These are phyloP conservation scores for Riptortus pedestris DNA, from an alignment of 1,140 invertebrate genomes.

Conservation along the genomic window DNA sequence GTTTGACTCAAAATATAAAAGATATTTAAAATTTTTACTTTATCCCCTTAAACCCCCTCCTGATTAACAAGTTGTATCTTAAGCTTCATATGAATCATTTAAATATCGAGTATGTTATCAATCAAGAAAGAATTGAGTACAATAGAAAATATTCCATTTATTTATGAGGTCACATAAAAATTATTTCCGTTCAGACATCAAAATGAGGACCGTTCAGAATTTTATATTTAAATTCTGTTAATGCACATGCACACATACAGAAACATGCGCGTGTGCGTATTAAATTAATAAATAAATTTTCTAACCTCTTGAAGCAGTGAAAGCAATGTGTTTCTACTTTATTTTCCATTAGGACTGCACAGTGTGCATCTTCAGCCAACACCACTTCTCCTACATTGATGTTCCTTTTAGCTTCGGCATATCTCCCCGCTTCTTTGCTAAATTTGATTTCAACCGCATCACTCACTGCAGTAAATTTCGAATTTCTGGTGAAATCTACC, in stretches of 20 bases:
- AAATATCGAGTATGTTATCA: no score
- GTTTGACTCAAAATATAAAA: no score
- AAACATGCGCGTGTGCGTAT: background rate
- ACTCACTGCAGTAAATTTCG: constrained; percentile 26
- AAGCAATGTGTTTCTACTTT: constrained; percentile 61
- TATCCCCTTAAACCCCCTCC: no score
- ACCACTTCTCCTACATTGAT: constrained; percentile 57
- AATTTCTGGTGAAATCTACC: constrained; percentile 18
- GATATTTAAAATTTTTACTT: no score
- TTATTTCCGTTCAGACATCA: no score
- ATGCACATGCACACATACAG: background rate
- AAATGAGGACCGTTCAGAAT: no score
- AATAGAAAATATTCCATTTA: no score
- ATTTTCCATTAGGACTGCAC: constrained; percentile 59
- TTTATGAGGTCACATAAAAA: no score
- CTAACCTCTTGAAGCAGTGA: constrained; percentile 60
- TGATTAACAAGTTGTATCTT: no score
- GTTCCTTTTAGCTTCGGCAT: constrained; percentile 50
- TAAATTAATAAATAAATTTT: background rate
- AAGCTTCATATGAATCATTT: no score
- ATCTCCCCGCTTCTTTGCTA: constrained; percentile 39
- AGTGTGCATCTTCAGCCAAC: constrained; percentile 60
- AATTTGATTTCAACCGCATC: constrained; percentile 39
- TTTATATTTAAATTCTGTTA: no score
- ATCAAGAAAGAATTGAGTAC: no score